These are phyloP conservation scores for Oxycera nigricornis DNA, from an alignment of 2,888 invertebrate genomes.

Conservation along the genomic window DNA sequence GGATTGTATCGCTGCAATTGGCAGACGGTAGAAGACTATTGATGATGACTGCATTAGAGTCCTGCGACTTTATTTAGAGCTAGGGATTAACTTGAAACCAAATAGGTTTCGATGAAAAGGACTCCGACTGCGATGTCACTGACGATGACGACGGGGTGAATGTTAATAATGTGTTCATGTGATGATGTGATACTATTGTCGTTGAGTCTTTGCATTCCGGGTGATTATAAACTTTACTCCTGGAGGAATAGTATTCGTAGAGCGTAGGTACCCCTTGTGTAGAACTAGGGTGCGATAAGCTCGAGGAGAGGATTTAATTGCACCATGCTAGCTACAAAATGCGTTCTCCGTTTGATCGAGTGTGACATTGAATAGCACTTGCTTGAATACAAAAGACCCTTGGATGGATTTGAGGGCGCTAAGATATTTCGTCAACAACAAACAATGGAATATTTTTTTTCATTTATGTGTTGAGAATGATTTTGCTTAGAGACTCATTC, in stretches of 20 bases:
- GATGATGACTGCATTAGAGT: constrained; percentile 43
- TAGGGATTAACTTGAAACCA: constrained; percentile 36
- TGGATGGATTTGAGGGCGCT: constrained; percentile 9
- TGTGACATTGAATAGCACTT: constrained; percentile 44
- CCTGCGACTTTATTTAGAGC: neutral
- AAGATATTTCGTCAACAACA: constrained; percentile 39
- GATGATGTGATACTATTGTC: constrained; percentile 5
- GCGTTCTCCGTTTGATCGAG: constrained; percentile 41
- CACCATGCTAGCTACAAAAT: neutral
- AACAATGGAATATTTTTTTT: constrained; percentile 30
- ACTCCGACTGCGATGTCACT: neutral
- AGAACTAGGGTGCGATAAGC: neutral
- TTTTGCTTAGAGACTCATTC: too few relatives aligned
- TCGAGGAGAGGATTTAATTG: constrained; percentile 31
- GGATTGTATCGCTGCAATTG: constrained; percentile 17
- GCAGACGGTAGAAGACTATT: constrained; percentile 2
- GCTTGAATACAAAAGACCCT: constrained; percentile 14
- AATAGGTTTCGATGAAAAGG: constrained; percentile 32
- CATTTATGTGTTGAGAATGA: too few relatives aligned
- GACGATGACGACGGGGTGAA: neutral
- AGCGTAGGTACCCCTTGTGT: neutral
- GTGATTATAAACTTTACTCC: neutral
- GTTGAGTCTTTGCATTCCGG: neutral
- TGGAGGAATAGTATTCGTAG: neutral
- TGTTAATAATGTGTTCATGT: constrained; percentile 32